These are phyloP conservation scores for Pleuronectes platessa DNA, from an alignment of 2,113 vertebrate species.

Conservation along the genomic window DNA sequence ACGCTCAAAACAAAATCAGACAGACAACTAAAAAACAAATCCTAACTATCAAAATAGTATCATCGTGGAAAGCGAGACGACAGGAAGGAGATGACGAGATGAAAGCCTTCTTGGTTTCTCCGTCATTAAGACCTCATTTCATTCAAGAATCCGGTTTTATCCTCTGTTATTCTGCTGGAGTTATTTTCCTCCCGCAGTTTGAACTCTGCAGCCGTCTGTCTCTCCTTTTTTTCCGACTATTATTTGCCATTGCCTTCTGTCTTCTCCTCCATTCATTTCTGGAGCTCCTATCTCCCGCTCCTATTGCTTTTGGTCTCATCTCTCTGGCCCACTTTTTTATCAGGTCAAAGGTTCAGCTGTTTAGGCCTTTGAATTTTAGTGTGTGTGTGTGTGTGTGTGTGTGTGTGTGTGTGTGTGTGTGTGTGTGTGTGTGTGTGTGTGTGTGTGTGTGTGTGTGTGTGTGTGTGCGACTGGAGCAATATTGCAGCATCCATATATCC, in stretches of 20 bases:
- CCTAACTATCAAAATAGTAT: conserved; percentile 13
- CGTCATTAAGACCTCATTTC: conserved; percentile 37
- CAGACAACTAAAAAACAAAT: conserved; percentile 20
- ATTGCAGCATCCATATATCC: conserved; percentile 69
- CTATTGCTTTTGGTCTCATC: conserved; percentile 71
- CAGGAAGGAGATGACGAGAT: conserved; percentile 27
- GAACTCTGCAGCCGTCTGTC: conserved; percentile 10
- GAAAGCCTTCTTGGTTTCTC: conserved; percentile 32
- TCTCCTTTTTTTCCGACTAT: conserved; percentile 13
- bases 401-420: too few species aligned
- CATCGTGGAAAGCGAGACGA: neutral
- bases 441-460: neutral
- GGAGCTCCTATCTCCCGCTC: conserved; percentile 36
- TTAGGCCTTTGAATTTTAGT: conserved; percentile 53
- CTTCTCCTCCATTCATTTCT: conserved; percentile 31
- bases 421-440: too few species aligned
- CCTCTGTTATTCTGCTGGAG: conserved; percentile 18
- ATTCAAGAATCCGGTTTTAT: conserved; percentile 25
- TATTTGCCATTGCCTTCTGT: conserved; percentile 25
- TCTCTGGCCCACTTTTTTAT: conserved; percentile 72
- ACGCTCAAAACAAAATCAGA: conserved; percentile 26
- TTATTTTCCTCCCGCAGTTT: conserved; percentile 4
- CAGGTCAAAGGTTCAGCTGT: conserved; percentile 66
- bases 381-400: neutral
- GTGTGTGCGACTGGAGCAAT: conserved; percentile 50